Evolutionary conservation across 2,888 invertebrate species (phyloP), one percentile per base, ranked within the genome.

Genomic region (Celastrina argiolus): DNA sequence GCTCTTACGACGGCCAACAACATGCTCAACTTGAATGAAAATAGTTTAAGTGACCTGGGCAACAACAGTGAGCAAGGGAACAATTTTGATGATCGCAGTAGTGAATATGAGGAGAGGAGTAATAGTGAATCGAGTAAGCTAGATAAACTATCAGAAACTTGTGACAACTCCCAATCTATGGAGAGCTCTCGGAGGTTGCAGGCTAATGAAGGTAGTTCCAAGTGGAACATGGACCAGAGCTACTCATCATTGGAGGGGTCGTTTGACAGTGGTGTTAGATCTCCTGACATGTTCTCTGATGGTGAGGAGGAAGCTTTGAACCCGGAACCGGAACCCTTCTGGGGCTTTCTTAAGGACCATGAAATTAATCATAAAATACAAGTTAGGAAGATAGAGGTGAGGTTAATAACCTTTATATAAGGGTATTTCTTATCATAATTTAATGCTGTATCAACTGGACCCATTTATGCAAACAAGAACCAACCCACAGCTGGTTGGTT

Each of bases 281-380:
- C 94, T 65, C 95, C 95, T 0, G 94, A 95, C 76, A 85, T 95
- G 77, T 95, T 95, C 79, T 93, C 92, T 68, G 94, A 94, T 69
- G 92, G 92, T 56, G 94, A 93, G 65, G 90, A 87, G 58, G 83
- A 80, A 22, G 66, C 70, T 14, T 16, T 28, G 12, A 71, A 68
- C 28, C 70, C 73, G 58, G 76, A 73, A 22, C 67, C 71, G 28
- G 83, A 86, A 66, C 83, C 83, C 51, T 86, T 87, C 75, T 89
- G 89, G 87, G 74, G 70, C 64, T 88, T 89, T 68, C 71, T 90
- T 0, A 85, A 84, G 70, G 82, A 88, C 69, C 83, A 74, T 81
- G 91, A 91, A 78, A 73, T 78, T 63, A 76, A 77, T 83, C 90
- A 91, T 63, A 90, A 85, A 71, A 83, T 74, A 66, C 87, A 79